Percentiles rank a stretch among this genome's conserved stretches.
These are phyloP conservation scores for Steatocranus sp. DNA, from an alignment of 2,797 vertebrate species.

Conservation along the genomic window DNA sequence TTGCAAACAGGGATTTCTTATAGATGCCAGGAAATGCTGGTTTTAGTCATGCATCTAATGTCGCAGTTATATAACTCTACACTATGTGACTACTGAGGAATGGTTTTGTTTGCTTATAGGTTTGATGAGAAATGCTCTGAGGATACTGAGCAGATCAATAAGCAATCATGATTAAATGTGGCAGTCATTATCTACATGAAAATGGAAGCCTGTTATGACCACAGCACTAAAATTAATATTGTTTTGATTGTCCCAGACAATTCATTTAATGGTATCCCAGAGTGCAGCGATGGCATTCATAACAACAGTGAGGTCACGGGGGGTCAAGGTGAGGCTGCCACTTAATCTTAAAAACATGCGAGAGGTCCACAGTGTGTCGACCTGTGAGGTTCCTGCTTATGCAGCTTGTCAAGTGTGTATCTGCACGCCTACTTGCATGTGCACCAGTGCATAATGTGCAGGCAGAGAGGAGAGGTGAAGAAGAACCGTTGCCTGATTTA, in stretches of 20 bases:
- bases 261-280: slow-evolving; percentile 12
- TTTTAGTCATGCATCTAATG: not conserved
- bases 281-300: not conserved
- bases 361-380: slow-evolving; percentile 28
- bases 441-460: slow-evolving; percentile 30
- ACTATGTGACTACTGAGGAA: not conserved
- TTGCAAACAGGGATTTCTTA: not conserved
- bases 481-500: slow-evolving; percentile 19
- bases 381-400: slow-evolving; percentile 50
- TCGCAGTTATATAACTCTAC: not conserved
- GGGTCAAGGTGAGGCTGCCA: slow-evolving; percentile 65
- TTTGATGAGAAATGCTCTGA: not conserved
- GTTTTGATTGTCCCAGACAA: slow-evolving; percentile 12
- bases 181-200: slow-evolving; percentile 1
- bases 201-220: not conserved
- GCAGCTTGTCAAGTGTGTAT: slow-evolving; percentile 32
- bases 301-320: slow-evolving; percentile 17
- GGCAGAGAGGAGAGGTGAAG: slow-evolving; percentile 10
- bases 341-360: slow-evolving; percentile 68
- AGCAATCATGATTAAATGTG: slow-evolving; percentile 15
- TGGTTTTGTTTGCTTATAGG: not conserved
- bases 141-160: not conserved
- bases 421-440: not conserved
- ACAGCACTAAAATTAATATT: slow-evolving; percentile 5
- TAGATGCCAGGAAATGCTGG: not conserved